Conservation (phyloP, 2,113 vertebrate species). For the Myxocyprinus asiaticus region DNA sequence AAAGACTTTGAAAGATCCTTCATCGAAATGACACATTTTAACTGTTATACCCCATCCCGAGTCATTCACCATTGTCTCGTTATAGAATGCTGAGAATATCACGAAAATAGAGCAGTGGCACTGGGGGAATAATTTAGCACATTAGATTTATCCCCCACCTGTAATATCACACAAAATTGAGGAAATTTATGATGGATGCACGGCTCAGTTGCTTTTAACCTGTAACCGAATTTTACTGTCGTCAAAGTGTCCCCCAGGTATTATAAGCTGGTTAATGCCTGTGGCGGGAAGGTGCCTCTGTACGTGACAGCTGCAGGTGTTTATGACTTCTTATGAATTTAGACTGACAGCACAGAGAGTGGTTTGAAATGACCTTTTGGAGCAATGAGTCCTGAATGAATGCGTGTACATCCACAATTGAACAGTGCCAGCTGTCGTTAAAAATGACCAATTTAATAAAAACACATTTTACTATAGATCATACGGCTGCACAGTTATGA, state of each 20-base stretch:
- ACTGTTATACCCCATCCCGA: no score
- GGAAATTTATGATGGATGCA: constrained; percentile 34
- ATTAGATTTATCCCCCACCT: constrained; percentile 63
- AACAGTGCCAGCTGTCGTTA: constrained; percentile 26
- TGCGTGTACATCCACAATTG: no score
- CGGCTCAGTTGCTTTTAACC: constrained; percentile 20
- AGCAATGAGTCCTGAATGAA: constrained; percentile 36
- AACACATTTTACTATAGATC: constrained; percentile 5
- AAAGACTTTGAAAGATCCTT: no score
- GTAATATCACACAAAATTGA: constrained; percentile 44
- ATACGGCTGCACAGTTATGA: no score
- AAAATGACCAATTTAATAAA: constrained; percentile 41
- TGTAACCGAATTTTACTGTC: constrained; percentile 34
- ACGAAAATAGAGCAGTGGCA: constrained; percentile 63
- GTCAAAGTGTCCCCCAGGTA: constrained; percentile 32
- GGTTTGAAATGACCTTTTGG: constrained; percentile 48
- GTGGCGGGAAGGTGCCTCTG: constrained; percentile 27
- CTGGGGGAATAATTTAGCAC: constrained; percentile 67
- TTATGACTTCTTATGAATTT: constrained; percentile 30
- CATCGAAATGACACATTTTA: no score
- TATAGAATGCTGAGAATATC: constrained; percentile 69
- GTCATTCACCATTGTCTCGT: constrained; percentile 50
- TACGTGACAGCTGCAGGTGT: constrained; percentile 14
- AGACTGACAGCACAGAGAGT: constrained; percentile 33
- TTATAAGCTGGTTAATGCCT: constrained; percentile 1